These are phyloP conservation scores for Pseudanteris insignis DNA, from an alignment of 2,888 invertebrate species.

Conservation along the genomic window DNA sequence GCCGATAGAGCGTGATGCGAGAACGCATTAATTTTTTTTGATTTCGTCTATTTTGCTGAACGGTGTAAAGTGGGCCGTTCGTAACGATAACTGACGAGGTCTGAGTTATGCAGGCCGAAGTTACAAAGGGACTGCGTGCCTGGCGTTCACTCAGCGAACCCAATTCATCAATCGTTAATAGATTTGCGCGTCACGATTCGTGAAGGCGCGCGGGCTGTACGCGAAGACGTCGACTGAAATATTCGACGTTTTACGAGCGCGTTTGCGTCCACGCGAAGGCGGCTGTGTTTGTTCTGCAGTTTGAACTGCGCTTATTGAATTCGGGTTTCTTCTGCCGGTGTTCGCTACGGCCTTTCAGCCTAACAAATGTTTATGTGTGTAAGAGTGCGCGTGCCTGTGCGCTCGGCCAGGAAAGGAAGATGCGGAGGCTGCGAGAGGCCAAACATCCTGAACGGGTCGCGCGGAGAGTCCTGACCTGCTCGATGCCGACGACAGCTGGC, in stretches of 20 bases:
- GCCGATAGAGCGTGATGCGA: too few species aligned
- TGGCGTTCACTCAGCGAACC: too few species aligned
- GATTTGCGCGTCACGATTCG: too few species aligned
- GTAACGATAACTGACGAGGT: too few species aligned
- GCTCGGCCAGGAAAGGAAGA: conserved; percentile 19
- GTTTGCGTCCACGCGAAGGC: conserved; percentile 32
- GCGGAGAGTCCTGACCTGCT: conserved; percentile 40
- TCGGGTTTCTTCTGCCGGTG: conserved; percentile 22
- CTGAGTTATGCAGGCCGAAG: too few species aligned
- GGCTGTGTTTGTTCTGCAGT: conserved; percentile 39
- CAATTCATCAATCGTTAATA: too few species aligned
- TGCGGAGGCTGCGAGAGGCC: conserved; percentile 30
- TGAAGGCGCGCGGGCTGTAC: too few species aligned
- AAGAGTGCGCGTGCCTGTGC: conserved; percentile 9
- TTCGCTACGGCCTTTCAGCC: conserved; percentile 23
- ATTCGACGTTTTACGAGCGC: conserved; percentile 18
- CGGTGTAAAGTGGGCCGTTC: too few species aligned
- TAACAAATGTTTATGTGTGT: conserved; percentile 16
- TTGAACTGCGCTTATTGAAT: conserved; percentile 36
- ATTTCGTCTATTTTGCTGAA: too few species aligned
- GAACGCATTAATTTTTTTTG: too few species aligned
- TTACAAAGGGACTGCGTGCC: too few species aligned
- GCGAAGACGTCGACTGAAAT: too few species aligned
- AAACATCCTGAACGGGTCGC: conserved; percentile 33
- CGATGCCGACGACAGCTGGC: conserved; percentile 43